Evolutionary conservation across 2,797 vertebrate species (phyloP).

Genomic region (Bovichtus diacanthus): DNA sequence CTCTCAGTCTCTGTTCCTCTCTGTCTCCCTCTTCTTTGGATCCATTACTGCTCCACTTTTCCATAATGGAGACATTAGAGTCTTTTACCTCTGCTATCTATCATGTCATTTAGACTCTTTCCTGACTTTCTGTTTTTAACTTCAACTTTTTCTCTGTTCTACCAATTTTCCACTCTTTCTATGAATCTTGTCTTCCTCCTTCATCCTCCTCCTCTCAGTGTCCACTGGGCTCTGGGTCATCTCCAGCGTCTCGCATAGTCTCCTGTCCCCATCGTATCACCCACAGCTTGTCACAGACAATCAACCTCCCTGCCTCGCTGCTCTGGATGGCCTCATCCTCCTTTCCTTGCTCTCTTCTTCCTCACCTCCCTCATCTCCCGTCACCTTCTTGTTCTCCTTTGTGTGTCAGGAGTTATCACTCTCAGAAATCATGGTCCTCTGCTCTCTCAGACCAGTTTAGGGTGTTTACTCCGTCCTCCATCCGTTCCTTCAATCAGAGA

Average conservation of each 20-base stretch:
- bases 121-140: conserved; percentile 70
- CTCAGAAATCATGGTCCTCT: conserved; percentile 46
- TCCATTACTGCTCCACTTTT: conserved; percentile 71
- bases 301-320: conserved; percentile 65
- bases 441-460: conserved; percentile 19
- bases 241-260: conserved; percentile 61
- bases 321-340: conserved; percentile 44
- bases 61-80: conserved; percentile 75
- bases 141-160: conserved; percentile 46
- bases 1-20: conserved; percentile 41
- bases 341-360: conserved; percentile 52
- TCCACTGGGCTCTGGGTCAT: conserved; percentile 51
- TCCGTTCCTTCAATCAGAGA: conserved; percentile 8
- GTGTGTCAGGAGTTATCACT: conserved; percentile 72
- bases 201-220: neutral
- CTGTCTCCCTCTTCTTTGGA: conserved; percentile 61
- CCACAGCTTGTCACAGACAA: conserved; percentile 84
- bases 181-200: conserved; percentile 11
- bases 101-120: conserved; percentile 69
- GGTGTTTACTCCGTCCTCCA: conserved; percentile 24
- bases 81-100: conserved; percentile 67
- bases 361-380: conserved; percentile 60
- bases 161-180: neutral
- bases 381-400: conserved; percentile 67
- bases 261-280: conserved; percentile 80